phyloP scores from a whole-genome alignment of 1,140 invertebrate species.

The Coelopa frigida region DNA sequence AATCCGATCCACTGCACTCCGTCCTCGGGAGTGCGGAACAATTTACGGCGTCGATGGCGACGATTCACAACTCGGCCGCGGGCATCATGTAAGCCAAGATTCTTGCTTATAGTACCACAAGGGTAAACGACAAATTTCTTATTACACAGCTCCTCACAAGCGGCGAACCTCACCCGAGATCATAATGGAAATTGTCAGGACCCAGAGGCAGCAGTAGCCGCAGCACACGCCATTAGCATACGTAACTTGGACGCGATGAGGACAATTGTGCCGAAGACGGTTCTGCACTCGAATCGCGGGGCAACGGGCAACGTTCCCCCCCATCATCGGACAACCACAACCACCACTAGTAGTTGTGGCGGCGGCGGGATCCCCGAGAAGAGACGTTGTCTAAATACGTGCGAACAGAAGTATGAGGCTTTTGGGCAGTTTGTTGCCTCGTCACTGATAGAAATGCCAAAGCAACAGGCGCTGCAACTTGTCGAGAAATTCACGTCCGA shows the following conservation, averaged over 20 bases:
- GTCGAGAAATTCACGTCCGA: slow-evolving; percentile 40
- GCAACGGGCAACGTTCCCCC: neutral
- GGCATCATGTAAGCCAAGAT: no score
- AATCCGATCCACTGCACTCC: slow-evolving; percentile 1
- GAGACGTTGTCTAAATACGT: slow-evolving; percentile 4
- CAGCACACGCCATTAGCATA: slow-evolving; percentile 3
- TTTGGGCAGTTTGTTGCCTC: slow-evolving; percentile 40
- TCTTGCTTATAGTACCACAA: no score
- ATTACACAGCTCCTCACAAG: no score
- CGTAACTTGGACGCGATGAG: slow-evolving; percentile 3
- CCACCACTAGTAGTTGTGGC: no score
- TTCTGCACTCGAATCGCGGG: neutral
- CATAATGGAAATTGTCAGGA: neutral
- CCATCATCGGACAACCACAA: neutral
- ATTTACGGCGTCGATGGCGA: no score
- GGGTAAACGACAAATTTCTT: no score
- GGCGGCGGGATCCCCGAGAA: neutral
- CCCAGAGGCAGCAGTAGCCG: slow-evolving; percentile 1
- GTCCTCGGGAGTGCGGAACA: no score
- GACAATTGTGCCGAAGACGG: neutral
- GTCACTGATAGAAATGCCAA: slow-evolving; percentile 33
- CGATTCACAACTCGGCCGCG: no score
- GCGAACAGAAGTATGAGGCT: slow-evolving; percentile 29
- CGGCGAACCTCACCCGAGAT: slow-evolving; percentile 2
- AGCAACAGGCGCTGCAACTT: slow-evolving; percentile 26